Evolutionary conservation across 2,113 vertebrate genomes (phyloP).

Genomic region (Vulpes vulpes): DNA sequence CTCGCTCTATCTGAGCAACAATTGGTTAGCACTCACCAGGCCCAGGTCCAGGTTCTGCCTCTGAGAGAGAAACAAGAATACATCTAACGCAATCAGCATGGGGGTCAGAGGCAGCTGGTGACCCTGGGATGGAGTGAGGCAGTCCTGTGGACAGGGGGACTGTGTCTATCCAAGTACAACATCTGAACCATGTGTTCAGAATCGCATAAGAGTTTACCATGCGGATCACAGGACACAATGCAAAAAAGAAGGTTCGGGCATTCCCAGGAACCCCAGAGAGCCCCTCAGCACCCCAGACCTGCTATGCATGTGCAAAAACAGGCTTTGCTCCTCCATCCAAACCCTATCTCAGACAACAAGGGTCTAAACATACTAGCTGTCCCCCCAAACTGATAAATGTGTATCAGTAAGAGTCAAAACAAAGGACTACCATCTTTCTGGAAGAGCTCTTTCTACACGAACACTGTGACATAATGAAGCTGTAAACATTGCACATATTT

Average conservation of each 20-base stretch:
- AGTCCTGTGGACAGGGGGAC: neutral
- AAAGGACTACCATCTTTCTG: neutral
- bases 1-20: neutral
- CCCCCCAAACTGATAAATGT: neutral
- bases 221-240: neutral
- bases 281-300: too few relatives aligned
- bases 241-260: neutral
- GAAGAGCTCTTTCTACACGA: neutral
- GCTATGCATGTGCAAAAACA: neutral
- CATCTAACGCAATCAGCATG: neutral
- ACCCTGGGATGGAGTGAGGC: fast-evolving
- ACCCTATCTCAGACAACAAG: neutral
- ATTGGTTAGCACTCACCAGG: neutral
- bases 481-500: fast-evolving
- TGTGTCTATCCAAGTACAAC: neutral
- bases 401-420: neutral
- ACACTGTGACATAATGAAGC: fast-evolving
- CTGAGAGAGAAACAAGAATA: neutral
- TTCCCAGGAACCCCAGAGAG: neutral
- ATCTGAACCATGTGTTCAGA: neutral
- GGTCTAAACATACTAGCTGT: neutral
- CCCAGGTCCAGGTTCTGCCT: neutral
- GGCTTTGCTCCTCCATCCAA: neutral
- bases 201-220: neutral
- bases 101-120: neutral